These are phyloP conservation scores for Piprites chloris DNA, from an alignment of 2,113 vertebrate genomes.

Conservation along the genomic window DNA sequence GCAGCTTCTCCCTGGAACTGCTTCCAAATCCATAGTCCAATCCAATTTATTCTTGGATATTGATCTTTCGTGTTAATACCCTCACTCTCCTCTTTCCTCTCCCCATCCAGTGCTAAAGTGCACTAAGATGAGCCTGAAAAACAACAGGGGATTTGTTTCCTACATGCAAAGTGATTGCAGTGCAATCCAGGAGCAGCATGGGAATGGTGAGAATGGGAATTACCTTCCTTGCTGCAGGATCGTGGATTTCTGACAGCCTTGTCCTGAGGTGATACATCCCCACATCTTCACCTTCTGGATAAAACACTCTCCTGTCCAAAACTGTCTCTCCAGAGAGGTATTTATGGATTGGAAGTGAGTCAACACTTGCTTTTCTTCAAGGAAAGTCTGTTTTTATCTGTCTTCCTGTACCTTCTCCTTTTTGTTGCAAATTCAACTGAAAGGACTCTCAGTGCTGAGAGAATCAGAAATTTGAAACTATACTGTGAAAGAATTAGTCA, in stretches of 20 bases:
- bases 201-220: not conserved
- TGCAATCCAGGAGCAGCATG: not conserved
- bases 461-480: not conserved
- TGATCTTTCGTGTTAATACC: not conserved
- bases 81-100: not conserved
- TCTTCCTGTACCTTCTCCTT: not conserved
- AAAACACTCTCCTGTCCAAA: not conserved
- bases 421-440: not conserved
- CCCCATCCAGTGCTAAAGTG: not conserved
- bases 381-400: not conserved
- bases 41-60: not conserved
- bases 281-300: not conserved
- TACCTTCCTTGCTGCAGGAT: not conserved
- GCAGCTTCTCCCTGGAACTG: not conserved
- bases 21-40: not conserved
- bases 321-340: not conserved
- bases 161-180: not conserved
- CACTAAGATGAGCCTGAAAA: not conserved
- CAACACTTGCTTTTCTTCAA: not conserved
- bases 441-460: not conserved
- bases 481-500: not conserved
- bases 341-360: not conserved
- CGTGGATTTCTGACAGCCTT: not conserved
- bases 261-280: not conserved
- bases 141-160: not conserved